Evolutionary conservation across 2,888 invertebrate genomes (phyloP).

Genomic region (Gari tellinella): DNA sequence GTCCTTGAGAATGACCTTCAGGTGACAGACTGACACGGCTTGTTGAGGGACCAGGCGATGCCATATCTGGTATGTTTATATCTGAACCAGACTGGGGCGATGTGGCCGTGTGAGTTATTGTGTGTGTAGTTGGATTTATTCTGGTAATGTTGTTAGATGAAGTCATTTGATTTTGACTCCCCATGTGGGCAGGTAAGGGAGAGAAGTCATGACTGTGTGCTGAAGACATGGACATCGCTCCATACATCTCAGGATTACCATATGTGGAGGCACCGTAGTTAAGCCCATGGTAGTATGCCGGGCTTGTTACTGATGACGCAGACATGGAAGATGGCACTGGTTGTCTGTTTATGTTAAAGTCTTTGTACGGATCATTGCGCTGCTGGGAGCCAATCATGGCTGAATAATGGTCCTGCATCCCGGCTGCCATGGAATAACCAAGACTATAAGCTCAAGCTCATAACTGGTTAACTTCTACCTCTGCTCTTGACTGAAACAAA

Average conservation of each 20-base stretch:
- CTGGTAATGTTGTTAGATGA: constrained; percentile 30
- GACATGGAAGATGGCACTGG: constrained; percentile 1
- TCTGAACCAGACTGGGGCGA: constrained; percentile 30
- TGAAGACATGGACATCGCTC: constrained; percentile 40
- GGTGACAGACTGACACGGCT: constrained; percentile 51
- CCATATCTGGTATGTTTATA: constrained; percentile 25
- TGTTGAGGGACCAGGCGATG: constrained; percentile 51
- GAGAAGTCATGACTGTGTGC: constrained; percentile 41
- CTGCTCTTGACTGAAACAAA: too few species aligned
- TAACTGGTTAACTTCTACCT: too few species aligned
- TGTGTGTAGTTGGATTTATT: constrained; percentile 40
- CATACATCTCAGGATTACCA: constrained; percentile 25
- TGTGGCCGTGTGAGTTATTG: constrained; percentile 40
- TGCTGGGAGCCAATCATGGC: constrained; percentile 60
- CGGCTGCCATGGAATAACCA: not conserved
- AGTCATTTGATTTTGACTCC: constrained; percentile 25
- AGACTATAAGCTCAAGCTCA: too few species aligned
- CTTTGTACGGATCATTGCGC: constrained; percentile 44
- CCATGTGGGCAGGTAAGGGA: constrained; percentile 55
- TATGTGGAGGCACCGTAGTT: constrained; percentile 34
- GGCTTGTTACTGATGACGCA: constrained; percentile 7
- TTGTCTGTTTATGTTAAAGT: constrained; percentile 21
- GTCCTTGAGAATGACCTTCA: constrained; percentile 36
- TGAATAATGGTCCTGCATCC: constrained; percentile 68
- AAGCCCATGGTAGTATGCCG: constrained; percentile 57